Conservation (phyloP, 35 echinoderm and acorn worm genomes). For the Apostichopus parvimensis region DNA sequence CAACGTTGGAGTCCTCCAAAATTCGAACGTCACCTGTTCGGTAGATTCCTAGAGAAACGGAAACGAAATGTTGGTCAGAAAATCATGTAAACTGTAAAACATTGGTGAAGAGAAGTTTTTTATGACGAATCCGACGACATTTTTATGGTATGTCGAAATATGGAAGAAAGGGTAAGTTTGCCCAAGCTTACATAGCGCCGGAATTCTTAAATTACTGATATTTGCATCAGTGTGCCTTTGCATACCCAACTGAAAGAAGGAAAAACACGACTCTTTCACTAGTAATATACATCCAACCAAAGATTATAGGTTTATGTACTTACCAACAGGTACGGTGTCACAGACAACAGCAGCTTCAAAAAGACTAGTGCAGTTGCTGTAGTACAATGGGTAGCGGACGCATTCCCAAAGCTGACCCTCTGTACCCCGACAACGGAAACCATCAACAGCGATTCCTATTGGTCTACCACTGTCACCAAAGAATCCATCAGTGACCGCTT, state of each 20-base stretch:
- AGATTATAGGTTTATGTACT: background rate
- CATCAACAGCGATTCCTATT: background rate
- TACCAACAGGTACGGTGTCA: background rate
- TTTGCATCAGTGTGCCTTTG: background rate
- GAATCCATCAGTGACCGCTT: background rate
- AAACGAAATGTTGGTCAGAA: background rate
- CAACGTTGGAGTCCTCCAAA: background rate
- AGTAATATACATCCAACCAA: background rate
- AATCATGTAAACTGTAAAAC: background rate
- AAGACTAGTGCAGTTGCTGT: background rate
- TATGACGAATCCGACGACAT: background rate
- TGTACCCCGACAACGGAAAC: background rate
- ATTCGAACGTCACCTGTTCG: background rate
- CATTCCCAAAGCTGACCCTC: background rate
- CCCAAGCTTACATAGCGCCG: background rate
- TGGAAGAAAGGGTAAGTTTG: background rate
- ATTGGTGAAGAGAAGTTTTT: background rate
- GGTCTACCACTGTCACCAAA: slow-evolving; percentile 6
- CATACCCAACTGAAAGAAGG: background rate
- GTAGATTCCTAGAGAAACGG: background rate
- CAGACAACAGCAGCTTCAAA: slow-evolving; percentile 28
- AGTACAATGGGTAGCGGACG: background rate
- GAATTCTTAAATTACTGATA: background rate
- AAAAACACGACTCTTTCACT: background rate
- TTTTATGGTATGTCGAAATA: background rate